These are phyloP conservation scores for Machaerirhynchus nigripectus DNA, from an alignment of 2,113 vertebrate species.

Conservation along the genomic window DNA sequence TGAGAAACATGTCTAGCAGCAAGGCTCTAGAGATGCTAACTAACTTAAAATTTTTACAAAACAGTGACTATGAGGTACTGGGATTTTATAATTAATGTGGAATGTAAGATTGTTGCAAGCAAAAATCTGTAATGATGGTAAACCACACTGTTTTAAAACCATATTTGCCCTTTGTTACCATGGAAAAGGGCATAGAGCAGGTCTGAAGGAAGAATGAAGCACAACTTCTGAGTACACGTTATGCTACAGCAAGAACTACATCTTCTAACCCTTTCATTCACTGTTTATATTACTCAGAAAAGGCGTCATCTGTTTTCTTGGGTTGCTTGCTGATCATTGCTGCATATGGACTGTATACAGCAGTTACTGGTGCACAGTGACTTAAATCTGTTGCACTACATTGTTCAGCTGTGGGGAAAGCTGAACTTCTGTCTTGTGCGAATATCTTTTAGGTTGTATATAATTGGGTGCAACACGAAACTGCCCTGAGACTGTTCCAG, in stretches of 20 bases:
- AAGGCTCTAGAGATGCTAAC: not conserved
- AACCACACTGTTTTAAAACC: not conserved
- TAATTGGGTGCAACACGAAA: not conserved
- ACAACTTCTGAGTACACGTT: not conserved
- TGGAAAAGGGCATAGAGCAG: not conserved
- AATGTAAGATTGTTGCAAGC: not conserved
- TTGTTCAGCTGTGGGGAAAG: not conserved
- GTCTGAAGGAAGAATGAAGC: not conserved
- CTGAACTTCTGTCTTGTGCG: not conserved
- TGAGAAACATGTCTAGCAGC: not conserved
- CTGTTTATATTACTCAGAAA: not conserved
- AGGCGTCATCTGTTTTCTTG: not conserved
- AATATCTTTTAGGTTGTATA: not conserved
- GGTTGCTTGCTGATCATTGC: not conserved
- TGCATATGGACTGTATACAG: not conserved
- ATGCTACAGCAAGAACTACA: not conserved
- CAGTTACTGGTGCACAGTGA: no score
- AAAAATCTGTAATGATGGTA: not conserved
- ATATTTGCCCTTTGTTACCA: not conserved
- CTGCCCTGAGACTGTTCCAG: not conserved
- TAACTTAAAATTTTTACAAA: not conserved
- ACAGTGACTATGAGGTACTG: not conserved
- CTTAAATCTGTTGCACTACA: not conserved
- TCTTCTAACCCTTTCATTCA: not conserved
- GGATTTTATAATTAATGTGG: not conserved